Evolutionary conservation across 2,113 vertebrate species (phyloP).

Genomic region (Parotia lawesii): DNA sequence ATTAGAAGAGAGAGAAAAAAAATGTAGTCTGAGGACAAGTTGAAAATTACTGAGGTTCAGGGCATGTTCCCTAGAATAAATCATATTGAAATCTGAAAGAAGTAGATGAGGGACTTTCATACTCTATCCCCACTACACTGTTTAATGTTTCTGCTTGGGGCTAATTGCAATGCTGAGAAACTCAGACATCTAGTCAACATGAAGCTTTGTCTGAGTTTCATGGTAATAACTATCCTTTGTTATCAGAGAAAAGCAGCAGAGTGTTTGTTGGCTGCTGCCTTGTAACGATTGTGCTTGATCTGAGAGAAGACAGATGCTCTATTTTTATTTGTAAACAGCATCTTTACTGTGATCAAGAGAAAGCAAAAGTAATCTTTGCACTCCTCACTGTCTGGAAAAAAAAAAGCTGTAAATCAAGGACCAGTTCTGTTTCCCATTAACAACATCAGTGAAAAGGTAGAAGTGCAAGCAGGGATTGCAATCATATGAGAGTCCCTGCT

Average conservation of each 20-base stretch:
- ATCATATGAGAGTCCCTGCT: neutral
- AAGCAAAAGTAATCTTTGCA: neutral
- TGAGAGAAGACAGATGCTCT: neutral
- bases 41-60: slow-evolving; percentile 7
- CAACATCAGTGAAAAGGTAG: neutral
- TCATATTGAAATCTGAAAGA: neutral
- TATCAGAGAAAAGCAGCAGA: neutral
- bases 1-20: neutral
- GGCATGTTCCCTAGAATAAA: slow-evolving; percentile 7
- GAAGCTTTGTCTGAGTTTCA: slow-evolving; percentile 1
- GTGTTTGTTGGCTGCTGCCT: neutral
- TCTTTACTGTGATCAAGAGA: neutral
- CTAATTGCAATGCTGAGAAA: neutral
- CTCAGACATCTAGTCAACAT: slow-evolving; percentile 17
- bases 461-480: neutral
- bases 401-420: neutral
- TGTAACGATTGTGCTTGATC: neutral
- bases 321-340: neutral
- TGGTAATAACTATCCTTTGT: slow-evolving; percentile 9
- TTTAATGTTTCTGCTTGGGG: slow-evolving; percentile 11
- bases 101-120: neutral
- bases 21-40: neutral
- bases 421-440: neutral
- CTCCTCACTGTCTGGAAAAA: neutral
- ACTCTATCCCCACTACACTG: neutral